A percentile compares a stretch with the other conserved stretches of the same genome.
These are phyloP conservation scores for Nycteola revayana DNA, from an alignment of 2,888 invertebrate genomes.

Conservation along the genomic window DNA sequence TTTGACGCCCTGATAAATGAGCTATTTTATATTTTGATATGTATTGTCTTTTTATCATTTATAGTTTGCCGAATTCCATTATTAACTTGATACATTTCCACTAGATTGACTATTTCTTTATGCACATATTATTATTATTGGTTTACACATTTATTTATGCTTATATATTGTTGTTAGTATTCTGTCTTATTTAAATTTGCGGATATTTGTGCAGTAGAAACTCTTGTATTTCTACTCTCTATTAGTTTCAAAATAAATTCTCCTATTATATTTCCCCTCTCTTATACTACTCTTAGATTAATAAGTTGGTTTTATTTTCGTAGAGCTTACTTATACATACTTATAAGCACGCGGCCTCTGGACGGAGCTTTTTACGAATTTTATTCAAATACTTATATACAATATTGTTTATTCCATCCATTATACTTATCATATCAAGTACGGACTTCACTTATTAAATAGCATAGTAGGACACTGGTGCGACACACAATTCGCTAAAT, in stretches of 20 bases:
- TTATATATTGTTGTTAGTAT: conserved; percentile 17
- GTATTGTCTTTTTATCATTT: conserved; percentile 34
- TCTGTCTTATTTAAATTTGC: conserved; percentile 9
- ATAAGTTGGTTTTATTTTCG: conserved; percentile 21
- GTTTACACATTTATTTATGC: conserved; percentile 1
- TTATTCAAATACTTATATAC: conserved; percentile 43
- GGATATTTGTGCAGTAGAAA: neutral
- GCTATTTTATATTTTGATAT: conserved; percentile 38
- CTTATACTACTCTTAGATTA: too few species aligned
- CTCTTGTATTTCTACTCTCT: too few species aligned
- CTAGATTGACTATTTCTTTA: conserved; percentile 13
- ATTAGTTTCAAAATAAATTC: too few species aligned
- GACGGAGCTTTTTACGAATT: conserved; percentile 46
- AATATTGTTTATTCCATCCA: conserved; percentile 34
- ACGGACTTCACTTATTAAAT: conserved; percentile 34
- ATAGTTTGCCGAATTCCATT: conserved; percentile 20
- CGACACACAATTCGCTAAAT: conserved; percentile 56
- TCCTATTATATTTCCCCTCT: conserved; percentile 10
- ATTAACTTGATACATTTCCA: conserved; percentile 23
- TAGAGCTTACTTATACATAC: conserved; percentile 25
- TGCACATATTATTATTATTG: conserved; percentile 16
- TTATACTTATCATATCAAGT: conserved; percentile 36
- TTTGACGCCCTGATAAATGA: conserved; percentile 72
- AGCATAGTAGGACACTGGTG: conserved; percentile 59
- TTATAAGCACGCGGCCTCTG: conserved; percentile 47